Base-by-base conservation (phyloP, 2,797 vertebrate species). In the Lagodon rhomboides region DNA sequence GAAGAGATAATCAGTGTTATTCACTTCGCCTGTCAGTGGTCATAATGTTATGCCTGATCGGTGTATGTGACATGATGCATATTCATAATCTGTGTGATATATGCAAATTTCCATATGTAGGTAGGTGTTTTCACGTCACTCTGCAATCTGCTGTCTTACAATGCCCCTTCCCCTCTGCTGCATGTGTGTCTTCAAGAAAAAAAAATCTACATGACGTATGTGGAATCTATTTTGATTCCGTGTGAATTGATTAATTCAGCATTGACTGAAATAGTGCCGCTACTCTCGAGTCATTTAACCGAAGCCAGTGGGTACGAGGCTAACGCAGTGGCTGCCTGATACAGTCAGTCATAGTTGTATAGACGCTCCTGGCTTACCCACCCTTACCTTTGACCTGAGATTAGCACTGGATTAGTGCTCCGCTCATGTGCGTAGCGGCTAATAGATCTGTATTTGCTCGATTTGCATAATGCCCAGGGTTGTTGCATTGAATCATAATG, bases 11-110 rank as follows among this genome's bases (percentile, higher is more conserved):
- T n/a, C n/a, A n/a, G n/a, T n/a, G n/a, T n/a, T n/a, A n/a, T n/a
- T n/a, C n/a, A n/a, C n/a, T n/a, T n/a, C n/a, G n/a, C n/a, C n/a
- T n/a, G n/a, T n/a, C n/a, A n/a, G n/a, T n/a, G n/a, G n/a, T n/a
- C n/a, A n/a, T n/a, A n/a, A n/a, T n/a, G n/a, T n/a, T n/a, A n/a
- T n/a, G n/a, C n/a, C n/a, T n/a, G n/a, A n/a, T n/a, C n/a, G n/a
- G n/a, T 81, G 44, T 60, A 50, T 41, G 49, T 54, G 27, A 51
- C 59, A 46, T 75, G 4, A 84, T 71, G 74, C 43, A 23, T 87
- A 76, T 81, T 89, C 73, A 79, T 77, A 18, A 77, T 81, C 56
- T 90, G 78, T 76, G 83, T 80, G 80, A 87, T 80, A 13, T 64
- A 89, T 85, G 77, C 75, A 88, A 62, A 88, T 85, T 17, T 76